A percentile compares a stretch with the other conserved stretches of the same genome.
These are phyloP conservation scores for Hypsopygia costalis DNA, from an alignment of 2,888 invertebrate species.

Conservation along the genomic window DNA sequence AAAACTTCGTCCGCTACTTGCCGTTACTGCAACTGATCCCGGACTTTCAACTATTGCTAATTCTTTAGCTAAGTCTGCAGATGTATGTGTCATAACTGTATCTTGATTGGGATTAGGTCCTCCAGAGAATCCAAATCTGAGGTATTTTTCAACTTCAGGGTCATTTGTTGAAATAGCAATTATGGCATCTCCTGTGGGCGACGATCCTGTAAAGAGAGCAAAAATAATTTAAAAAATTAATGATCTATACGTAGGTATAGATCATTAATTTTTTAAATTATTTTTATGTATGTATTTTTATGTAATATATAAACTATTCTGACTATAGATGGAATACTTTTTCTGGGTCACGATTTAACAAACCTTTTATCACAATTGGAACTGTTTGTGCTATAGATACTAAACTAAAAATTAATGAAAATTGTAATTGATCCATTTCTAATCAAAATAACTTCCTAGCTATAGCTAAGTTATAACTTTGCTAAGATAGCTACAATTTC, in stretches of 20 bases:
- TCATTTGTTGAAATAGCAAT: conserved; percentile 51
- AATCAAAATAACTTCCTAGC: background rate
- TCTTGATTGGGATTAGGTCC: conserved; percentile 18
- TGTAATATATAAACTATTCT: no score
- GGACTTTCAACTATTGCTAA: conserved; percentile 13
- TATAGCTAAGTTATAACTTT: no score
- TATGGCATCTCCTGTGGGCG: conserved; percentile 47
- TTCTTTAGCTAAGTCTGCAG: background rate
- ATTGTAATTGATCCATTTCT: background rate
- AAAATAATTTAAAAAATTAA: no score
- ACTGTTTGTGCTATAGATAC: conserved; percentile 21
- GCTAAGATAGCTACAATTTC: background rate
- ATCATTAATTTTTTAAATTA: no score
- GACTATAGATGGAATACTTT: no score
- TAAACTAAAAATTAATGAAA: conserved; percentile 7
- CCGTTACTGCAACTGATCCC: conserved; percentile 31
- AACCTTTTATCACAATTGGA: conserved; percentile 53
- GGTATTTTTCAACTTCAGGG: conserved; percentile 44
- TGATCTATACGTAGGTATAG: no score
- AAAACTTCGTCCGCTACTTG: conserved; percentile 43
- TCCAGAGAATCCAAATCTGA: conserved; percentile 17
- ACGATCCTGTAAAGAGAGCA: conserved; percentile 37
- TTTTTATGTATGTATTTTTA: no score
- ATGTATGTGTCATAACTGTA: conserved; percentile 8
- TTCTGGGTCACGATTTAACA: no score